A percentile compares a stretch with the other conserved stretches of the same genome.
Conservation (phyloP, 2,888 invertebrate species). For the Ophion costatus region DNA sequence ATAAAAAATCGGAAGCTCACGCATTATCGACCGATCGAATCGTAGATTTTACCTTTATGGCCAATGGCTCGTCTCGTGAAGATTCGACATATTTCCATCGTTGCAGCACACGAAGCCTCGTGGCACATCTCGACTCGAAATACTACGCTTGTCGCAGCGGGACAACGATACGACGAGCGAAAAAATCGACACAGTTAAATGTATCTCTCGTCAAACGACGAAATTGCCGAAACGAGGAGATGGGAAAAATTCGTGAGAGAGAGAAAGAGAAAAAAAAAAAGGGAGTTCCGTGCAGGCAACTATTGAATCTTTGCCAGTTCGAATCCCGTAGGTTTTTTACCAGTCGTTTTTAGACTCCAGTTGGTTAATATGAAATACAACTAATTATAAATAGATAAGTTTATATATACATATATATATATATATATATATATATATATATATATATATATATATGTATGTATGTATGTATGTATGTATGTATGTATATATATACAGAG, state of each 20-base stretch:
- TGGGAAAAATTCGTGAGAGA: too few species aligned
- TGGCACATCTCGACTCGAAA: slow-evolving; percentile 53
- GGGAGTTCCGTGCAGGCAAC: slow-evolving; percentile 46
- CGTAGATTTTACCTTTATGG: slow-evolving; percentile 70
- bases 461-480: too few species aligned
- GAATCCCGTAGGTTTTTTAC: slow-evolving; percentile 79
- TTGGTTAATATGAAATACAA: slow-evolving; percentile 68
- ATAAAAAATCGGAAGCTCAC: slow-evolving; percentile 37
- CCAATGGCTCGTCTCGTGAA: slow-evolving; percentile 71
- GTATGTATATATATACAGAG: not conserved
- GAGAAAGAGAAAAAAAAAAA: not conserved
- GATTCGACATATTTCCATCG: slow-evolving; percentile 66
- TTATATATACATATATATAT: not conserved
- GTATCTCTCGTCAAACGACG: slow-evolving; percentile 40
- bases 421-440: not conserved
- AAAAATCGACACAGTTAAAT: slow-evolving; percentile 19
- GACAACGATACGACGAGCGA: slow-evolving; percentile 17
- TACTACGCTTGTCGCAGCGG: slow-evolving; percentile 13
- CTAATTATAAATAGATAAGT: slow-evolving; percentile 5
- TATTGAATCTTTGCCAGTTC: slow-evolving; percentile 72
- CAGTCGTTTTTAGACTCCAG: slow-evolving; percentile 77
- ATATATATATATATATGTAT: not conserved
- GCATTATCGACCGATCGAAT: slow-evolving; percentile 71
- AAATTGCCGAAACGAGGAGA: slow-evolving; percentile 29
- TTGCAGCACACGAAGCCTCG: slow-evolving; percentile 52